Base-by-base conservation (phyloP, 2,113 vertebrate genomes). In the Hiodon tergisus region DNA sequence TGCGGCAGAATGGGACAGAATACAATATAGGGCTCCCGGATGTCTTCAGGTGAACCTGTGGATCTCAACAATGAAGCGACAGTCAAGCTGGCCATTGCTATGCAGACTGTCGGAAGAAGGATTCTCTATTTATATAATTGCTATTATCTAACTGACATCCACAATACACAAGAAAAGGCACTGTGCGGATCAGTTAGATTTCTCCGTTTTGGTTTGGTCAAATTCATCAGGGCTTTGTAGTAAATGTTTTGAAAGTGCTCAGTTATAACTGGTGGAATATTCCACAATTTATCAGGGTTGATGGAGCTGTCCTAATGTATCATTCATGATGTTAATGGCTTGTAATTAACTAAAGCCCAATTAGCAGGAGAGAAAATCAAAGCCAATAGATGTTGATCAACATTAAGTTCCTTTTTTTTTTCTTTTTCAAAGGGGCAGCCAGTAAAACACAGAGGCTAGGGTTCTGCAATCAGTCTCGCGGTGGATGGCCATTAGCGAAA, bases 241-340 rank as follows among this genome's bases (percentile, higher is more conserved):
- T 48, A 13, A 10, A 7, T 17, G 47, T 50, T 50, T 71, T 17
- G 48, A 71, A 69, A 71, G 55, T 11, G n/a, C n/a, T 11, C 5
- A 31, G 31, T 31, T 31, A 31, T 31, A 31, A 17, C 13, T n/a
- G 59, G 13, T 6, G 47, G 47, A 72, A 53, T 11, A 8, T 55
- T 55, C 47, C 72, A 31, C 5, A 48, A 50, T 61, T 17, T 46
- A 53, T 46, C 10, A 7, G 47, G 72, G 75, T 77, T 71, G 11
- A 73, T 65, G 60, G 80, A 78, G 80, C 80, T 81, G 80, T 78
- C 48, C 81, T 86, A 83, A 86, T 88, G 80, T 81, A 86, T 86
- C 87, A 84, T 88, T 90, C 84, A 84, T 88, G 84, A 73, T 85
- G 88, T 86, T 85, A 90, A 91, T 84, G 85, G 85, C 77, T 83